Evolutionary conservation across 2,797 vertebrate genomes (phyloP).

Genomic region (Coregonus suidteri): DNA sequence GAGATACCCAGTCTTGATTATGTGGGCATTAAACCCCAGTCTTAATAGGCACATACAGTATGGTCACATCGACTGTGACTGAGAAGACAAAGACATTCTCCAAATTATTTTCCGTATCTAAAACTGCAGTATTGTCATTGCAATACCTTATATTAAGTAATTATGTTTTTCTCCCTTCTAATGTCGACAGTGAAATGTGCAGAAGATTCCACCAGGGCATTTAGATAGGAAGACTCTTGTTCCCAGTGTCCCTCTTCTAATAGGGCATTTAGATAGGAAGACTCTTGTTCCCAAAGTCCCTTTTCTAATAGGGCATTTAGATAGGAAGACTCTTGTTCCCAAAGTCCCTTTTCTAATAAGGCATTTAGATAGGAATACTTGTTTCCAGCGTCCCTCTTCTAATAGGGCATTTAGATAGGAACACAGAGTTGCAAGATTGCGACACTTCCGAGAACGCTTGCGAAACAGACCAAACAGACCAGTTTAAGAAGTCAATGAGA

Average conservation of each 20-base stretch:
- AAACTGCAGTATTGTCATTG: neutral
- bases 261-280: neutral
- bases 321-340: neutral
- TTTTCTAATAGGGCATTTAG: neutral
- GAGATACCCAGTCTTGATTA: slow-evolving; percentile 33
- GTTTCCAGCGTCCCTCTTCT: neutral
- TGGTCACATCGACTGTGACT: neutral
- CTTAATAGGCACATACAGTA: neutral
- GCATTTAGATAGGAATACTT: neutral
- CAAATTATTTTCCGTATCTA: neutral
- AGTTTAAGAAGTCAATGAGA: too few relatives aligned
- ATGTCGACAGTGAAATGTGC: neutral
- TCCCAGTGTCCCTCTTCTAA: neutral
- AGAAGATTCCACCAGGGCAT: neutral
- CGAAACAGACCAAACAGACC: too few relatives aligned
- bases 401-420: too few relatives aligned
- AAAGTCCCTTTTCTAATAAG: neutral
- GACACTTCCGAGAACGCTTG: too few relatives aligned
- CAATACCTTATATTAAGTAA: slow-evolving; percentile 13
- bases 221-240: neutral
- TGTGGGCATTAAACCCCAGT: slow-evolving; percentile 28
- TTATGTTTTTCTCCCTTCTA: neutral
- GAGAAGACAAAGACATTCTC: too few relatives aligned
- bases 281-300: neutral
- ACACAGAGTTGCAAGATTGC: too few relatives aligned